Evolutionary conservation across 2,888 invertebrate species (phyloP).

Genomic region (Margaritifera margaritifera): DNA sequence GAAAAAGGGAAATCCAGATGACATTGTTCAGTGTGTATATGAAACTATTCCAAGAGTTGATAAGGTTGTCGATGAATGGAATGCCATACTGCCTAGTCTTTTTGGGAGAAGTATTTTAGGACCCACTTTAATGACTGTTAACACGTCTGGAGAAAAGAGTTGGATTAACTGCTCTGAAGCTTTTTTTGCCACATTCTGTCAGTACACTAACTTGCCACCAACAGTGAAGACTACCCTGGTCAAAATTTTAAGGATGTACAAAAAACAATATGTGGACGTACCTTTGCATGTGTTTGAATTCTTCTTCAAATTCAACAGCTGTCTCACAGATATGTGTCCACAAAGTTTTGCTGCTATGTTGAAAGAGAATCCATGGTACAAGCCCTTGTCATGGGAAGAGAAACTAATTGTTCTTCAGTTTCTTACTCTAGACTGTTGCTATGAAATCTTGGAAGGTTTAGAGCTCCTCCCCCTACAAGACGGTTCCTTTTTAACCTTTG

Average conservation of each 20-base stretch:
- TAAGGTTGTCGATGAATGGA: slow-evolving; percentile 11
- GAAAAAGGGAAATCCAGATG: neutral
- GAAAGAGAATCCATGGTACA: neutral
- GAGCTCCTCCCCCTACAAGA: slow-evolving; percentile 24
- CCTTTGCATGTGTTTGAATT: too few species aligned
- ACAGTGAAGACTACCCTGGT: too few species aligned
- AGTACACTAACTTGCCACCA: too few species aligned
- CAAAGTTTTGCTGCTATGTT: slow-evolving; percentile 1
- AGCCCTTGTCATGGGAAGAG: neutral
- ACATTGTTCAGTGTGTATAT: slow-evolving; percentile 9
- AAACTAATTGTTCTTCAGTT: slow-evolving; percentile 15
- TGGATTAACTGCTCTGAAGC: slow-evolving; percentile 15
- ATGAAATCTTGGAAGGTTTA: slow-evolving; percentile 8
- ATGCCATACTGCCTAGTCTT: slow-evolving; percentile 28
- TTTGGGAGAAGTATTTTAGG: slow-evolving; percentile 5
- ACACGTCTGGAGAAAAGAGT: slow-evolving; percentile 7
- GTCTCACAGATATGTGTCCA: neutral
- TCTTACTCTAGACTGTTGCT: slow-evolving; percentile 3
- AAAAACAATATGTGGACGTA: too few species aligned
- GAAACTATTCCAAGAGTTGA: slow-evolving; percentile 11
- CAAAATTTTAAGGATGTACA: too few species aligned
- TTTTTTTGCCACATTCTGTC: slow-evolving; percentile 3
- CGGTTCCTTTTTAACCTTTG: slow-evolving; percentile 16
- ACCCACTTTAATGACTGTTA: slow-evolving; percentile 6
- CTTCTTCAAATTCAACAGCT: neutral